Evolutionary conservation across 1,140 invertebrate species (phyloP).

Genomic region (Bemisia tabaci): DNA sequence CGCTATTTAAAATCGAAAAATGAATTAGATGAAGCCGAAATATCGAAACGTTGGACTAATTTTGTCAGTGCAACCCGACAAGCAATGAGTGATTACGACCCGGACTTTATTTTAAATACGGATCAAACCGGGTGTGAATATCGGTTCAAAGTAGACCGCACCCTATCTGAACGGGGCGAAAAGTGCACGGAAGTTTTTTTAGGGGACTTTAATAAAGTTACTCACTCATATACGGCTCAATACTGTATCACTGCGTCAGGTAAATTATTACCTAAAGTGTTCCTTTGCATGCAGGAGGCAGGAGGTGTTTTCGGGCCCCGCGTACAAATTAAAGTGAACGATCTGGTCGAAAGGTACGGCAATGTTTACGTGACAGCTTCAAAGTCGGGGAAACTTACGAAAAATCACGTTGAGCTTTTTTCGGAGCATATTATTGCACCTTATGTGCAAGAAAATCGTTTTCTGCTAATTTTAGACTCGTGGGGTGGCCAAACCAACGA

Average conservation of each 20-base stretch:
- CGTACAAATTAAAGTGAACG: neutral
- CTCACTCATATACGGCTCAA: constrained; percentile 21
- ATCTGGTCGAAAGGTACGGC: constrained; percentile 2
- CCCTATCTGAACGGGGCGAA: constrained; percentile 7
- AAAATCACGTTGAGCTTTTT: too few species aligned
- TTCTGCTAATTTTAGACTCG: constrained; percentile 13
- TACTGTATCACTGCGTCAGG: constrained; percentile 19
- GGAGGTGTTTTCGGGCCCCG: neutral
- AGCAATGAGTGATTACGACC: too few species aligned
- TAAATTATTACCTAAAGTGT: constrained; percentile 13
- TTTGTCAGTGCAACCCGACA: too few species aligned
- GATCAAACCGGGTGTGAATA: constrained; percentile 18
- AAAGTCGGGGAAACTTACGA: constrained; percentile 17
- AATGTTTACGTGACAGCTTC: constrained; percentile 14
- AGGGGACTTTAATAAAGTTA: constrained; percentile 17
- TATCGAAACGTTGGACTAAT: neutral
- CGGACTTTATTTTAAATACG: constrained; percentile 15
- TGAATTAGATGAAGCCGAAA: constrained; percentile 8
- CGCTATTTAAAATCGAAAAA: constrained; percentile 1
- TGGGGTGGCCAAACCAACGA: constrained; percentile 12
- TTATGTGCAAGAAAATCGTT: neutral
- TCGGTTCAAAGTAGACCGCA: constrained; percentile 2
- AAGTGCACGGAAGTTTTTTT: constrained; percentile 11
- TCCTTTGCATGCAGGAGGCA: constrained; percentile 14
- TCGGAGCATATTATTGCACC: constrained; percentile 9